These are phyloP conservation scores for Knipowitschia caucasica DNA, from an alignment of 2,797 vertebrate genomes.

Conservation along the genomic window DNA sequence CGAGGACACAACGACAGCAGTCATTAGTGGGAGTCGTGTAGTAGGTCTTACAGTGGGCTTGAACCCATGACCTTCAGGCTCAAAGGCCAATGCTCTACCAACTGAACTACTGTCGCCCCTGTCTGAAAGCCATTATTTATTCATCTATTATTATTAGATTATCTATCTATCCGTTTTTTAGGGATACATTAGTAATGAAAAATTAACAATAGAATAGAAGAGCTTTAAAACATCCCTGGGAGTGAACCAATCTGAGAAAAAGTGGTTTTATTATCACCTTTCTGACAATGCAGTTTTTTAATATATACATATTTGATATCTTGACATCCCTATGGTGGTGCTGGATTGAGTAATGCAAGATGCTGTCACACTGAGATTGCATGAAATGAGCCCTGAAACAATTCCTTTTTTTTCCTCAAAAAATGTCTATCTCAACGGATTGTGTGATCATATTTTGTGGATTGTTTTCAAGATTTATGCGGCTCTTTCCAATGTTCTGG, in stretches of 20 bases:
- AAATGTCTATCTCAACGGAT: conserved; percentile 55
- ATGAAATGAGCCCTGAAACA: conserved; percentile 63
- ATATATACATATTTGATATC: background rate
- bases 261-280: background rate
- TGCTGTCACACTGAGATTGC: conserved; percentile 61
- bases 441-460: conserved; percentile 18
- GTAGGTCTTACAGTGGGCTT: no score
- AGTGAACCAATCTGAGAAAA: background rate
- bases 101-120: no score
- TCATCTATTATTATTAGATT: no score
- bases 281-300: background rate
- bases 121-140: no score
- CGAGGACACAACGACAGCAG: no score
- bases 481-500: background rate
- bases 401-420: conserved; percentile 52
- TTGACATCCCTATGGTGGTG: background rate
- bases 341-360: conserved; percentile 27
- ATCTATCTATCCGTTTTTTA: no score
- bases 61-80: no score
- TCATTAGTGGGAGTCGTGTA: no score
- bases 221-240: no score
- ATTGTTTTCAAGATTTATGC: conserved; percentile 1
- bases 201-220: no score
- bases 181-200: no score
- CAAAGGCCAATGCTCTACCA: no score